These are phyloP conservation scores for Dendrocincla tyrannina DNA, from an alignment of 2,797 vertebrate genomes.

Conservation along the genomic window DNA sequence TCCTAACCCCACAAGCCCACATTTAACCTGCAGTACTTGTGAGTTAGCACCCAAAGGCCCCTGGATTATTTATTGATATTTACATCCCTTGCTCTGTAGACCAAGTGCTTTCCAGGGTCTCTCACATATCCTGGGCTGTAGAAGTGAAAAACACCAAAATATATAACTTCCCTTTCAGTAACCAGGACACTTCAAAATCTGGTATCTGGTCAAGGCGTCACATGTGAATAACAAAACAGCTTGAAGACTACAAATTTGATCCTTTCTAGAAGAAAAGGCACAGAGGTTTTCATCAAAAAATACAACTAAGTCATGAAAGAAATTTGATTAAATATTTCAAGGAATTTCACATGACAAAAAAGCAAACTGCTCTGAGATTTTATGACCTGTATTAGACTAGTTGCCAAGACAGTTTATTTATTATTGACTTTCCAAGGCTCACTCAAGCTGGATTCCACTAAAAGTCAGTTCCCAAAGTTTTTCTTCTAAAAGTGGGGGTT, in stretches of 20 bases:
- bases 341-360: background rate
- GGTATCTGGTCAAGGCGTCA: background rate
- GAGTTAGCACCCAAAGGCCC: background rate
- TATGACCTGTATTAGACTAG: background rate
- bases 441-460: background rate
- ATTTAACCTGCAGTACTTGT: rapidly evolving
- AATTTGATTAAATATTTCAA: background rate
- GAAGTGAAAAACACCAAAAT: background rate
- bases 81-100: background rate
- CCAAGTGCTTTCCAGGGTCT: background rate
- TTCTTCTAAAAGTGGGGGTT: background rate
- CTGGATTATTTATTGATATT: background rate
- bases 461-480: background rate
- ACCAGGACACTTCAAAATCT: background rate
- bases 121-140: background rate
- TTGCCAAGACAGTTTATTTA: background rate
- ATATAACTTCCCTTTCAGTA: background rate
- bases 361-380: background rate
- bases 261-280: background rate
- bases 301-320: background rate
- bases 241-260: background rate
- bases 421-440: background rate
- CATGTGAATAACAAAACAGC: background rate
- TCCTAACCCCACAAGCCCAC: rapidly evolving
- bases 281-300: background rate